phyloP scores from a whole-genome alignment of 2,888 invertebrate species.

The Melieria picta region DNA sequence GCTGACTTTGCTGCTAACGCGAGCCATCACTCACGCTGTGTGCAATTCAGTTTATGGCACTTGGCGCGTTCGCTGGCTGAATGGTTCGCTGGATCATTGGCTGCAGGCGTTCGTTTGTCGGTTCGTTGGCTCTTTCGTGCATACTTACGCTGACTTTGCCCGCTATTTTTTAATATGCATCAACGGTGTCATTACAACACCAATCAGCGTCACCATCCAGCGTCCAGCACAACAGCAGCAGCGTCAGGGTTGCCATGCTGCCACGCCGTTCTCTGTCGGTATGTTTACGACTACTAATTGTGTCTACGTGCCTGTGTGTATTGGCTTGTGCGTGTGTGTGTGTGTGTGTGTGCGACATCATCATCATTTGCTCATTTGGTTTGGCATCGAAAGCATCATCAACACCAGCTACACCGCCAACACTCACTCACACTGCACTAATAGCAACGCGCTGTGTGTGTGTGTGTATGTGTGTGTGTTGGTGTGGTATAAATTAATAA shows the following conservation, averaged over 20 bases:
- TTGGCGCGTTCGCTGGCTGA: too few species aligned
- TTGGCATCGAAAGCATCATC: slow-evolving; percentile 11
- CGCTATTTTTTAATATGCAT: slow-evolving; percentile 47
- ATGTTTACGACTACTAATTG: background rate
- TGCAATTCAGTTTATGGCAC: too few species aligned
- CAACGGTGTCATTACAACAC: slow-evolving; percentile 41
- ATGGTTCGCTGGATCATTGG: too few species aligned
- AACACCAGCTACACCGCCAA: background rate
- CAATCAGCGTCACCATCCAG: background rate
- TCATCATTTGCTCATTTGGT: slow-evolving; percentile 40
- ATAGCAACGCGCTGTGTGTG: slow-evolving; percentile 19
- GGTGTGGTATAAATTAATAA: slow-evolving; percentile 60
- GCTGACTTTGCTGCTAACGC: too few species aligned
- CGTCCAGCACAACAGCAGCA: background rate
- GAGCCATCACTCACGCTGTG: too few species aligned
- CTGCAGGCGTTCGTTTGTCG: too few species aligned
- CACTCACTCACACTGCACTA: slow-evolving; percentile 3
- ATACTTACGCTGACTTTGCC: background rate
- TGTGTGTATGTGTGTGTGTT: slow-evolving; percentile 29
- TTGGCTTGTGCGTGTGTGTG: background rate
- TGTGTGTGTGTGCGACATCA: slow-evolving; percentile 16
- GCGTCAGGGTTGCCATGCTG: background rate
- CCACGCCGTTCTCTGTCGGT: background rate
- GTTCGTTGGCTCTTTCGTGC: too few species aligned
- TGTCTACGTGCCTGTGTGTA: background rate